Conservation (phyloP, 2,888 invertebrate species). For the Parapristionchus giblindavisi region DNA sequence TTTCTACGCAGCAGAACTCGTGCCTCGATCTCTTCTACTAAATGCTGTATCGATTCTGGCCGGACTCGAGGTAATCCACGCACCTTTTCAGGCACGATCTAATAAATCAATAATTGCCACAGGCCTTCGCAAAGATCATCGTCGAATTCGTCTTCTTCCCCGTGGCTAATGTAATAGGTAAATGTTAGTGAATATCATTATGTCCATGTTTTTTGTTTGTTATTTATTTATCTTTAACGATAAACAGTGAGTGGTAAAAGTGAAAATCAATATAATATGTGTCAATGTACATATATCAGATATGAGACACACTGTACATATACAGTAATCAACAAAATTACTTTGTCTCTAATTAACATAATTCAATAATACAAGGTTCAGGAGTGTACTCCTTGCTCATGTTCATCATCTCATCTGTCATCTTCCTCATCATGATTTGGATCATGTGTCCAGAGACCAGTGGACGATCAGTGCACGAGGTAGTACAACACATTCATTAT, state of each 20-base stretch:
- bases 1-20: constrained; percentile 57
- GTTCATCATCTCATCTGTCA: constrained; percentile 22
- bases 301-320: no score
- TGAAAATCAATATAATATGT: no score
- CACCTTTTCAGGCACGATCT: no score
- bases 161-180: constrained; percentile 48
- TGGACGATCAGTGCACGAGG: constrained; percentile 5
- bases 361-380: not conserved
- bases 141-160: constrained; percentile 57
- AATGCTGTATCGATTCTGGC: constrained; percentile 51
- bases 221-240: no score
- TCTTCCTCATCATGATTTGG: constrained; percentile 27
- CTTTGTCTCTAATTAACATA: no score
- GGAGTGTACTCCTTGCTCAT: constrained; percentile 14
- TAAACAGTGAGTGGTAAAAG: no score
- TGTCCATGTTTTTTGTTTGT: no score
- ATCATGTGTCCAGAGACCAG: constrained; percentile 15
- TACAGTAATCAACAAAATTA: no score
- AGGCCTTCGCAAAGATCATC: constrained; percentile 51
- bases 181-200: no score
- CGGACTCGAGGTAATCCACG: constrained; percentile 12
- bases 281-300: no score
- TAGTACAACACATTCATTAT: no score
- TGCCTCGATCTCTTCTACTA: constrained; percentile 50
- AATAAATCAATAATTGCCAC: no score